Evolutionary conservation across 2,113 vertebrate species (phyloP).

Genomic region (Corythornis cristatus): DNA sequence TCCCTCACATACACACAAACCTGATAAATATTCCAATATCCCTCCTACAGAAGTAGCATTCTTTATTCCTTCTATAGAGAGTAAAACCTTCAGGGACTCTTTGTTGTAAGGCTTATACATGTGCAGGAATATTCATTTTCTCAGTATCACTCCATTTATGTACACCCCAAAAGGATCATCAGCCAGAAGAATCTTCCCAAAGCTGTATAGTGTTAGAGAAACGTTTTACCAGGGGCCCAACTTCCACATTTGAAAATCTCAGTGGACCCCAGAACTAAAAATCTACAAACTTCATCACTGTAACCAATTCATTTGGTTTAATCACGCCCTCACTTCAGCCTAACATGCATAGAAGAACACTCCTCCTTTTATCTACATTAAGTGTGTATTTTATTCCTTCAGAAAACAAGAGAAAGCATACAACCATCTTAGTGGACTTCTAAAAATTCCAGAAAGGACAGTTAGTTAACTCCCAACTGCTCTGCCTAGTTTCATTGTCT

Average conservation of each 20-base stretch:
- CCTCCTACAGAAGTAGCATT: background rate
- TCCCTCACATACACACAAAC: background rate
- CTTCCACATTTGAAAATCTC: background rate
- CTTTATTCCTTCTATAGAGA: slow-evolving; percentile 22
- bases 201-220: background rate
- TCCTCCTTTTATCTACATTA: background rate
- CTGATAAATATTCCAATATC: slow-evolving; percentile 53
- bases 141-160: background rate
- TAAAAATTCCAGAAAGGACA: background rate
- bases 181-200: background rate
- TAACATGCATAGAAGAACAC: accelerated
- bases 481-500: background rate
- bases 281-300: background rate
- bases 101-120: background rate
- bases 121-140: background rate
- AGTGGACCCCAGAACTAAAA: background rate
- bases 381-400: background rate
- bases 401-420: background rate
- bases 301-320: background rate
- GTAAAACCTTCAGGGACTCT: slow-evolving; percentile 9
- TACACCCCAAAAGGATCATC: background rate
- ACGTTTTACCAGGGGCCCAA: background rate
- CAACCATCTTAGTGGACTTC: background rate
- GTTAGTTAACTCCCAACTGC: background rate
- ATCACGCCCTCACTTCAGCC: background rate